Evolutionary conservation across 2,888 invertebrate species (phyloP), one percentile per base, ranked within the genome.

Genomic region (Parnassius mnemosyne): DNA sequence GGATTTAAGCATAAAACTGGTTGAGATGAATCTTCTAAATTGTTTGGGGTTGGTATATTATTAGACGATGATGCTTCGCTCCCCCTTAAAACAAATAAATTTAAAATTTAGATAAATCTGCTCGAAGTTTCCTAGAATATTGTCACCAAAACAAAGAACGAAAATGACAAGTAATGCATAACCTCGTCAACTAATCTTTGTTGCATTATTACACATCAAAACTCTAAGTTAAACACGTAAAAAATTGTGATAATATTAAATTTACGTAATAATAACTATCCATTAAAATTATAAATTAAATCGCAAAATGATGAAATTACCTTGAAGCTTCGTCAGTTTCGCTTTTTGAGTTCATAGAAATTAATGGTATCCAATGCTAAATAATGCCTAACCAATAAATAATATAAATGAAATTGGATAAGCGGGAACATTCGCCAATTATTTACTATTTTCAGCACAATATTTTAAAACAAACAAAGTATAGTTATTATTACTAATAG

Each of bases 281-380:
- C 43, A 42, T 49, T 12, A 11, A 1, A 53, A 42, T 55, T 42
- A 42, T 43, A 56, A 56, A 43, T 50, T 53, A 51, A 49, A 53
- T 74, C 78, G 80, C 75, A 75, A 71, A 59, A 71, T 63, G 49
- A 59, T 70, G 70, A 68, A 77, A 75, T 87, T 89, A 92, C 92
- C 92, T 92, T 89, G 92, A 91, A 92, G 92, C 92, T 90, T 90
- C 92, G 90, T 88, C 92, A 85, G 87, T 83, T 84, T 90, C 87
- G 83, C 90, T 88, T 85, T 89, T 89, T 72, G 92, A 84, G 92
- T 89, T 92, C 92, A 92, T 92, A 91, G 92, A 92, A 92, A 88
- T 79, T 76, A 78, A 78, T 84, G 76, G 76, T 84, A 71, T 79
- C 68, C 69, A 75, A 78, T 75, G 76, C 77, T 80, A 80, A 81